Evolutionary conservation across 1,140 invertebrate genomes (phyloP).

Genomic region (Araneus ventricosus): DNA sequence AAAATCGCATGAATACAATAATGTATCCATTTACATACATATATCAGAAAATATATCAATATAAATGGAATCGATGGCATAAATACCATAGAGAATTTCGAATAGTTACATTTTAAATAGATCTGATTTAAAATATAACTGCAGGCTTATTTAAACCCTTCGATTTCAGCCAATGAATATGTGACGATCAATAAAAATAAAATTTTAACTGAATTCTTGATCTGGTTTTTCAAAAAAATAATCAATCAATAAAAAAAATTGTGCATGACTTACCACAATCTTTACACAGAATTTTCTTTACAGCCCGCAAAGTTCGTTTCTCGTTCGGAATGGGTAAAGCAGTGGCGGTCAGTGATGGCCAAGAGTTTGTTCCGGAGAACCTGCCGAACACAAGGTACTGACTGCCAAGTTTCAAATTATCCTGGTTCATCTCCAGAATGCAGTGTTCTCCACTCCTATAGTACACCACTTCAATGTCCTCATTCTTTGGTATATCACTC

Average conservation of each 20-base stretch:
- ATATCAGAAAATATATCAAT: too few relatives aligned
- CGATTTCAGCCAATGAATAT: too few relatives aligned
- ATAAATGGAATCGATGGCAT: too few relatives aligned
- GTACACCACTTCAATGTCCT: slow-evolving; percentile 69
- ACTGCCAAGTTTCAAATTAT: slow-evolving; percentile 63
- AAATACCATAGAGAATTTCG: too few relatives aligned
- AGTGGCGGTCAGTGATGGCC: slow-evolving; percentile 58
- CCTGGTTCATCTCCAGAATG: slow-evolving; percentile 62
- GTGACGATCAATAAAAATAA: too few relatives aligned
- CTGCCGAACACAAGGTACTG: slow-evolving; percentile 66
- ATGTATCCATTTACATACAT: too few relatives aligned
- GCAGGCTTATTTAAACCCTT: too few relatives aligned
- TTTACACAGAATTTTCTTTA: slow-evolving; percentile 64
- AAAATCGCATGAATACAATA: too few relatives aligned
- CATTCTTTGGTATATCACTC: not conserved
- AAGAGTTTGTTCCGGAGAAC: not conserved
- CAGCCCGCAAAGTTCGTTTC: slow-evolving; percentile 69
- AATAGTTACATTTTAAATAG: too few relatives aligned
- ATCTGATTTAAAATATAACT: too few relatives aligned
- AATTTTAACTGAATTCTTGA: not conserved
- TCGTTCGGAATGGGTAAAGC: slow-evolving; percentile 74
- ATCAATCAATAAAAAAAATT: not conserved
- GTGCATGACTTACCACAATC: slow-evolving; percentile 62
- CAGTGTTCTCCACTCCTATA: slow-evolving; percentile 53
- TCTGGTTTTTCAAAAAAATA: not conserved